Conservation (phyloP, 2,113 vertebrate species). For the Trematomus loennbergii region DNA sequence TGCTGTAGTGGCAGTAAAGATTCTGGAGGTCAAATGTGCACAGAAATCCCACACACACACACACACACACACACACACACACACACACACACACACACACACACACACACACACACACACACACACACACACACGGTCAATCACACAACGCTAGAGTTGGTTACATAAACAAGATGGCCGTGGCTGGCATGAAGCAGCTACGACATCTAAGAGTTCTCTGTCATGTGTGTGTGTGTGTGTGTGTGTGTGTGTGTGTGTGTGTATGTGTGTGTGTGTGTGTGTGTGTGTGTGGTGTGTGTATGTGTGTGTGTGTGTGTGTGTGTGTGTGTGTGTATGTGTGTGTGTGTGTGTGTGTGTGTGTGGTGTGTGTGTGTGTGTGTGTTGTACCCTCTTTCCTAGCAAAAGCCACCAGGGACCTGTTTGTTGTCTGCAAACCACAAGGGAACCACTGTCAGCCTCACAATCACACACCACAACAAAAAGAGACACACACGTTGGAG, state of each 20-base stretch:
- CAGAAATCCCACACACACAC: slow-evolving; percentile 31
- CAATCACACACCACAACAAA: slow-evolving; percentile 47
- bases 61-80: background rate
- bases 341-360: slow-evolving; percentile 20
- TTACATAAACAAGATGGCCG: slow-evolving; percentile 78
- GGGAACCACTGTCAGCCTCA: slow-evolving; percentile 78
- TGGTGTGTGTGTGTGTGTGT: slow-evolving; percentile 28
- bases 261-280: no score
- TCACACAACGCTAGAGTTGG: slow-evolving; percentile 43
- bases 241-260: slow-evolving; percentile 25
- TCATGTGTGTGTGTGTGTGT: slow-evolving; percentile 11
- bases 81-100: slow-evolving; percentile 24
- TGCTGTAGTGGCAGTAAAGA: slow-evolving; percentile 58
- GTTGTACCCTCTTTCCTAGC: slow-evolving; percentile 57
- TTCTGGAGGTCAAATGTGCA: slow-evolving; percentile 68
- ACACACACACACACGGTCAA: slow-evolving; percentile 51
- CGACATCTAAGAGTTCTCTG: slow-evolving; percentile 49
- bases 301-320: slow-evolving; percentile 28
- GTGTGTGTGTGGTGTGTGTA: slow-evolving; percentile 13
- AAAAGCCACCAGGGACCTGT: slow-evolving; percentile 80
- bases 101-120: slow-evolving; percentile 20
- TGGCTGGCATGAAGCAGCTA: slow-evolving; percentile 62
- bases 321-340: no score
- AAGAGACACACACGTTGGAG: slow-evolving; percentile 25
- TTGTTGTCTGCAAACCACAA: slow-evolving; percentile 80